Evolutionary conservation across 2,113 vertebrate genomes (phyloP), one percentile per base, ranked within the genome.

Genomic region (Scytalopus superciliaris): DNA sequence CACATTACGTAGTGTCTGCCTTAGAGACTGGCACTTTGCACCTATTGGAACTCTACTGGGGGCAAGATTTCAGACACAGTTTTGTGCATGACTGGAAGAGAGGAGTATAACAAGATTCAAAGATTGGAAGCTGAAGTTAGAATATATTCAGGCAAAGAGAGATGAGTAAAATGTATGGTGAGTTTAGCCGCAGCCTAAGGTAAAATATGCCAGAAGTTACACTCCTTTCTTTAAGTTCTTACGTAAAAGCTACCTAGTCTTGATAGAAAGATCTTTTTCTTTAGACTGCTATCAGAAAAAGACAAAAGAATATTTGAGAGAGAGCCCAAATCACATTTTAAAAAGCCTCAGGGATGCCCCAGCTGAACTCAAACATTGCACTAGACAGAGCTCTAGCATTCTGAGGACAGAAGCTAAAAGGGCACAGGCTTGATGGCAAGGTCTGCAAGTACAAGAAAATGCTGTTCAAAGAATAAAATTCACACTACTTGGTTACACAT

Each of bases 1-100:
- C 63, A 49, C 23, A 83, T 91, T 95, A 89, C 9, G 1, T 89
- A 95, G 84, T 13, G 79, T 94, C 89, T 97, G 76, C 80, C 87
- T 75, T 64, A 74, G 68, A 74, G 79, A 59, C 30, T 86, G 83
- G 47, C 35, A 70, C 35, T 77, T 86, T 62, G 24, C 49, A 86
- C 42, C 67, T 74, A 25, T 79, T 3, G 1, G 40, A 74, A 69
- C 14, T 3, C 33, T 76, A 37, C 19, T 22, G 3, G 42, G 49
- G 33, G 8, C 15, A 92, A 88, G 68, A 93, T 63, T 94, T 93
- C 85, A 81, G 83, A 50, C 35, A 69, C 7, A 59, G 21, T 12
- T 53, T 52, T 67, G 33, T 55, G 18, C 53, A 37, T 33, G 12
- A 56, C 14, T 68, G 59, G 35, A 86, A 70, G 13, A 68, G 33